These are phyloP conservation scores for Spilarctia lutea DNA, from an alignment of 2,888 invertebrate species.

Conservation along the genomic window DNA sequence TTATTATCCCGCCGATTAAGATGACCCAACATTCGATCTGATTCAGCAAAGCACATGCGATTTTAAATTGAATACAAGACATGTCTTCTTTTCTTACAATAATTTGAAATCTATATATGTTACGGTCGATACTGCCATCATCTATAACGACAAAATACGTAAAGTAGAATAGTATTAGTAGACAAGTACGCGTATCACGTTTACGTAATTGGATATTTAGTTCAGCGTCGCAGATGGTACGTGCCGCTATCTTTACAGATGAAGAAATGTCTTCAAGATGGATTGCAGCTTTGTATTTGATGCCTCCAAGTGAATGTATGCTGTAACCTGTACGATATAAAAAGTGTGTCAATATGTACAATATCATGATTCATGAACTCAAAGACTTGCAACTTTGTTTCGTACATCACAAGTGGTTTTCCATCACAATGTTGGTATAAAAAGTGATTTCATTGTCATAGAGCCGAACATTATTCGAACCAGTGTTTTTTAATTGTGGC, in stretches of 20 bases:
- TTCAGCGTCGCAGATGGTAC: not conserved
- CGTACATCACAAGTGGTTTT: conserved; percentile 19
- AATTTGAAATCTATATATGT: conserved; percentile 36
- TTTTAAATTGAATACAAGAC: conserved; percentile 23
- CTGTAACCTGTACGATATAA: not conserved
- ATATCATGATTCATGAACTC: not conserved
- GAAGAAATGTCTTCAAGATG: not conserved
- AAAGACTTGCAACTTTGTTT: conserved; percentile 8
- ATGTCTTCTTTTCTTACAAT: conserved; percentile 13
- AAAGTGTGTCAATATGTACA: not conserved
- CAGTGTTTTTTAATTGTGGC: conserved; percentile 14
- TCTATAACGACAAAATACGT: not conserved
- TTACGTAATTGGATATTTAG: not conserved
- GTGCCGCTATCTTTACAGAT: not conserved
- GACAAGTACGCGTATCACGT: not conserved
- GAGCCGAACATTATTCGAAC: conserved; percentile 9
- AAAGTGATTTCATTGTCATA: conserved; percentile 11
- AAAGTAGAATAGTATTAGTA: not conserved
- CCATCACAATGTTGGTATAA: conserved; percentile 11
- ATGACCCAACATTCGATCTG: conserved; percentile 24
- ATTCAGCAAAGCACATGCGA: conserved; percentile 24
- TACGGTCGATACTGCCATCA: conserved; percentile 41
- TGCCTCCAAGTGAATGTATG: not conserved
- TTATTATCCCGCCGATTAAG: conserved; percentile 47
- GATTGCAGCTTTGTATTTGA: not conserved